Evolutionary conservation across 2,113 vertebrate genomes (phyloP).

Genomic region (Neomonachus schauinslandi): DNA sequence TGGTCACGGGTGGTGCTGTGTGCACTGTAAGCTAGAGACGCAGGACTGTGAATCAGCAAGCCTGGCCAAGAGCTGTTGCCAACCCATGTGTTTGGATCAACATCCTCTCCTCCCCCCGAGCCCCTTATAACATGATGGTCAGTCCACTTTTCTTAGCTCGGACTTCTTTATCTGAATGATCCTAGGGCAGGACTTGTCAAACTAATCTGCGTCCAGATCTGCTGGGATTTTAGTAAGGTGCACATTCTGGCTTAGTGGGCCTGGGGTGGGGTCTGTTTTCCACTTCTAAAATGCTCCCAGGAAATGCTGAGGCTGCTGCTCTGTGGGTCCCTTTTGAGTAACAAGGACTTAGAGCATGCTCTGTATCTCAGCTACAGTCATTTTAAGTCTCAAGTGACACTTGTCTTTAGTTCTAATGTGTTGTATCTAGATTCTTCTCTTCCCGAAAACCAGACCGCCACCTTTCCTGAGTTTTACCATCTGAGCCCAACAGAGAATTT

Average conservation of each 20-base stretch:
- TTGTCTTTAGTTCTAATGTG: neutral
- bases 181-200: neutral
- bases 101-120: fast-evolving
- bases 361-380: neutral
- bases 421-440: neutral
- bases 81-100: neutral
- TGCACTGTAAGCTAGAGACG: neutral
- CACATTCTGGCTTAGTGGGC: neutral
- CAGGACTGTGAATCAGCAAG: neutral
- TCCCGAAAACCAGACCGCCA: neutral
- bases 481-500: neutral
- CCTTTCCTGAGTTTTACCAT: neutral
- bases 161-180: neutral
- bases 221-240: neutral
- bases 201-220: neutral
- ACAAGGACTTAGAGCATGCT: neutral
- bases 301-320: neutral
- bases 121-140: too few relatives aligned
- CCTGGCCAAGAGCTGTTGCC: neutral
- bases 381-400: neutral
- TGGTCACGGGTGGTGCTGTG: neutral
- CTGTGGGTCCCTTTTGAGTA: neutral
- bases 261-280: neutral
- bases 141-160: neutral
- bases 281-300: neutral